phyloP scores from a whole-genome alignment of 2,888 invertebrate genomes.

The Callosobruchus maculatus region DNA sequence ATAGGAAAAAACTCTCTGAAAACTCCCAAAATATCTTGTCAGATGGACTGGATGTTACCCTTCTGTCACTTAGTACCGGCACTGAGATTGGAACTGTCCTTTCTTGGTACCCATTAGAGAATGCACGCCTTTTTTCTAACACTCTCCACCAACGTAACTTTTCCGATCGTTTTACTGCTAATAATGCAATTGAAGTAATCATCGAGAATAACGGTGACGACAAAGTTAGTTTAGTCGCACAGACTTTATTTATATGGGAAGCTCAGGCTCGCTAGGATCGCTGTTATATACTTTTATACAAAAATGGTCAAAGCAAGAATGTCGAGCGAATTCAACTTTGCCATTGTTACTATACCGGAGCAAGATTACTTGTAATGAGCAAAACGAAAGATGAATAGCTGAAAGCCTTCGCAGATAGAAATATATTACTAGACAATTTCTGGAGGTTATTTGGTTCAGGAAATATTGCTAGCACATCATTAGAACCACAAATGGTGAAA shows the following conservation, averaged over 20 bases:
- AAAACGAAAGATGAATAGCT: not conserved
- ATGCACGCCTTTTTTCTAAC: not conserved
- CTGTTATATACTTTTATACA: not conserved
- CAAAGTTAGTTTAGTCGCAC: not conserved
- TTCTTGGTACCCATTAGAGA: not conserved
- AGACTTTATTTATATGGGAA: not conserved
- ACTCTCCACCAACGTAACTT: not conserved
- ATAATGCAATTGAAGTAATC: not conserved
- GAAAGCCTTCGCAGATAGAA: too few species aligned
- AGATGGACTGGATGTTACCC: not conserved
- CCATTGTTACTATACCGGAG: not conserved
- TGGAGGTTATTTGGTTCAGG: too few species aligned
- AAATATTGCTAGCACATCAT: too few species aligned
- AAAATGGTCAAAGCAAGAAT: not conserved
- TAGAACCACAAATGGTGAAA: too few species aligned
- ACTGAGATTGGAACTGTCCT: not conserved
- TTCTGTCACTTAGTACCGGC: not conserved
- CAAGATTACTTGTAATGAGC: not conserved
- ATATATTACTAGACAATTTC: too few species aligned
- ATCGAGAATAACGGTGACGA: not conserved
- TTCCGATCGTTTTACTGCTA: not conserved
- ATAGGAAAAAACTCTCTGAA: too few species aligned
- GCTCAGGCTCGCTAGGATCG: not conserved
- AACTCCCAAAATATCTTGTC: too few species aligned
- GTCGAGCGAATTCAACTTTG: not conserved